These are phyloP conservation scores for Rafetus swinhoei DNA, from an alignment of 2,113 vertebrate species.

Conservation along the genomic window DNA sequence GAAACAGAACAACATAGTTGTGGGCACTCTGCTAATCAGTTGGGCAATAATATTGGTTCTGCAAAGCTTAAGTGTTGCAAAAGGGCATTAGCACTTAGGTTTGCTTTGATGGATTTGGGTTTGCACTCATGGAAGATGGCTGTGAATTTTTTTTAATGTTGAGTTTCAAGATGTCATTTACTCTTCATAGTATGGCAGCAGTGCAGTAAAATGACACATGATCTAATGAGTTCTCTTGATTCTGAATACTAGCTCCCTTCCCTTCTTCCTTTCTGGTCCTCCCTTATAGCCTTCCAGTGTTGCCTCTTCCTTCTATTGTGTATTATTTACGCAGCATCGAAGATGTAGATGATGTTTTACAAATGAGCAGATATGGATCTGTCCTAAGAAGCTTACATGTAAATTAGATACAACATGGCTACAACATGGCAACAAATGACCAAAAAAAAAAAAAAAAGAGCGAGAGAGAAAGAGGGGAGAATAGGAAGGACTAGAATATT, in stretches of 20 bases:
- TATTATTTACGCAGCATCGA: not conserved
- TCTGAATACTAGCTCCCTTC: not conserved
- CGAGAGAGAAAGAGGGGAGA: not conserved
- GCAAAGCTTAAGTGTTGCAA: too few species aligned
- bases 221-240: not conserved
- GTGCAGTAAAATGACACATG: not conserved
- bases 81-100: not conserved
- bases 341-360: not conserved
- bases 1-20: too few species aligned
- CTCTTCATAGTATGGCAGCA: not conserved
- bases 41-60: too few species aligned
- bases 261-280: not conserved
- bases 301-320: not conserved
- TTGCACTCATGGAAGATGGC: not conserved
- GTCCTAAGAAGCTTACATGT: not conserved
- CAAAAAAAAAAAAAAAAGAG: not conserved
- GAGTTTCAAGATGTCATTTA: not conserved
- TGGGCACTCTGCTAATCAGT: too few species aligned
- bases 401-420: not conserved
- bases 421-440: too few species aligned
- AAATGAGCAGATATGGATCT: not conserved
- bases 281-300: not conserved
- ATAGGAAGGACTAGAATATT: not conserved
- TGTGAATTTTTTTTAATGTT: slow-evolving; percentile 7
- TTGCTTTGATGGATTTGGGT: not conserved